Evolutionary conservation across 2,113 vertebrate genomes (phyloP).

Genomic region (Porphyrio hochstetteri): DNA sequence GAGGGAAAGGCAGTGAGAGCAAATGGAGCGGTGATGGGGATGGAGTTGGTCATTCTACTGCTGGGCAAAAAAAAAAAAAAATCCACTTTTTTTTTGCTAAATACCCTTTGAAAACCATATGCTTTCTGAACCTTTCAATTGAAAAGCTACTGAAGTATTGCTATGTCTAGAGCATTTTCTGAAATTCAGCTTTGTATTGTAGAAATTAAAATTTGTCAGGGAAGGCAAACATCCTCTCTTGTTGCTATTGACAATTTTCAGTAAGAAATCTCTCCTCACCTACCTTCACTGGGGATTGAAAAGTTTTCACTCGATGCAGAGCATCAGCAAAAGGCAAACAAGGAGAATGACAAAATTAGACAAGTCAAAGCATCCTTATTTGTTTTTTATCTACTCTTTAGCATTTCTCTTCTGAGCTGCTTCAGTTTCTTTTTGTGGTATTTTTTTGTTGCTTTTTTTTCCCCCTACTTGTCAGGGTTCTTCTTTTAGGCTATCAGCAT

Average conservation of each 20-base stretch:
- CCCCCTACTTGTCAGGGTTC: not conserved
- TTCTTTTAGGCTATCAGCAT: not conserved
- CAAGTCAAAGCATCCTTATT: not conserved
- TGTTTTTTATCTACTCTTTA: not conserved
- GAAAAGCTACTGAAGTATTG: not conserved
- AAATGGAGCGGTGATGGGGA: not conserved
- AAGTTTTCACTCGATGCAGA: not conserved
- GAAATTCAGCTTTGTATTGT: not conserved
- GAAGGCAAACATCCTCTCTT: not conserved
- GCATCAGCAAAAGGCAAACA: not conserved
- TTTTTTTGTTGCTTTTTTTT: not conserved
- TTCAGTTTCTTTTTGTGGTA: not conserved
- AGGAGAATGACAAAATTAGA: conserved; percentile 23
- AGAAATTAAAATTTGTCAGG: not conserved
- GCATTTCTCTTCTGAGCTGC: not conserved
- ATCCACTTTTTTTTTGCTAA: not conserved
- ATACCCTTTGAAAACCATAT: not conserved
- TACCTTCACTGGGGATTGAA: not conserved
- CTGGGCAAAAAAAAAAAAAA: not conserved
- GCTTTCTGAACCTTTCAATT: not conserved
- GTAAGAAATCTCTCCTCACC: not conserved
- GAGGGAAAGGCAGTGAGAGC: not conserved
- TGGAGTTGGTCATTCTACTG: not conserved
- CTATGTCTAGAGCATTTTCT: not conserved
- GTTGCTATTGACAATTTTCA: not conserved